Percentiles rank a stretch among this genome's conserved stretches.
Conservation (phyloP, 2,113 vertebrate species). For the Bubo scandiacus region DNA sequence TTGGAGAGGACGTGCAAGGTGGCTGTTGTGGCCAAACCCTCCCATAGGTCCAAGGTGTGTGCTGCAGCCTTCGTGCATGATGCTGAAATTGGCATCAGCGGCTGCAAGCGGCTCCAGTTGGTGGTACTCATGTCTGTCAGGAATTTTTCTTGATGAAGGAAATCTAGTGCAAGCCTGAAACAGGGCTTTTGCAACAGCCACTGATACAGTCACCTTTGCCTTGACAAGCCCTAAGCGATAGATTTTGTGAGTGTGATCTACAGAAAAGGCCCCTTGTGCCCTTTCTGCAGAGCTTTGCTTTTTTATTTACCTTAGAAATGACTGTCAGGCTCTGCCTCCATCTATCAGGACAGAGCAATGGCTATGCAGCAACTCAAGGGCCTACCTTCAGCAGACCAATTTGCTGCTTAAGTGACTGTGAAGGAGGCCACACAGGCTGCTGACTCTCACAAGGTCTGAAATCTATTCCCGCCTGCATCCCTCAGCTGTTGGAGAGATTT, state of each 20-base stretch:
- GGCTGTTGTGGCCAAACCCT: neutral
- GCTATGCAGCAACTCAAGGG: neutral
- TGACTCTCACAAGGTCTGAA: neutral
- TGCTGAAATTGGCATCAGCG: neutral
- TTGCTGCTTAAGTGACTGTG: neutral
- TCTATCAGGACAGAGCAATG: neutral
- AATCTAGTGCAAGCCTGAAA: neutral
- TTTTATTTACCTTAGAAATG: neutral
- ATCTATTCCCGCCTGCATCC: neutral
- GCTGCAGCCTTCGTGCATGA: neutral
- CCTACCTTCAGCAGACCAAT: neutral
- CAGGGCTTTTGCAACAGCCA: neutral
- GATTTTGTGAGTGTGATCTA: neutral
- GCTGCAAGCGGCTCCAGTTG: neutral
- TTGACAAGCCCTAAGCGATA: neutral
- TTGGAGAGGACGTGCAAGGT: neutral
- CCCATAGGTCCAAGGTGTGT: neutral
- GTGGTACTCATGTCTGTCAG: accelerated
- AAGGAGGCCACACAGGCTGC: neutral
- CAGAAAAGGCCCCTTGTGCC: neutral
- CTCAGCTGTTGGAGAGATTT: neutral
- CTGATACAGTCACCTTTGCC: neutral
- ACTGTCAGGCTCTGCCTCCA: neutral
- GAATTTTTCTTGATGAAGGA: neutral
- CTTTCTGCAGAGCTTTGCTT: neutral